Conservation (phyloP, 2,797 vertebrate genomes). For the Microctenopoma lineatum region DNA sequence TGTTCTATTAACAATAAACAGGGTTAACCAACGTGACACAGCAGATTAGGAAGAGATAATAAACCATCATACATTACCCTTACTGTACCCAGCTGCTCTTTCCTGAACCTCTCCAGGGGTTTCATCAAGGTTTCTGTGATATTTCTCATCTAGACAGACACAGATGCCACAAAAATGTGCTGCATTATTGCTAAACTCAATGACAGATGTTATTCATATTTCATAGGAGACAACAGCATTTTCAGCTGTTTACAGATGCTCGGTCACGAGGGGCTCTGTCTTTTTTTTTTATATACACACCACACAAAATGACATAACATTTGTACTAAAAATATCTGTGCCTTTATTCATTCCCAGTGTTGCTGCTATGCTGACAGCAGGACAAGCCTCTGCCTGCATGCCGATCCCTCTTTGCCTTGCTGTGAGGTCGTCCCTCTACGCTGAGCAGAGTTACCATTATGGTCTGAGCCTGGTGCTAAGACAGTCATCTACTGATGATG, state of each 20-base stretch:
- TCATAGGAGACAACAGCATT: constrained; percentile 29
- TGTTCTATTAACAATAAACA: neutral
- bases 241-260: constrained; percentile 7
- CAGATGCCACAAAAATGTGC: constrained; percentile 15
- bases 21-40: neutral
- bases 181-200: constrained; percentile 24
- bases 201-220: constrained; percentile 20
- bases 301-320: constrained; percentile 6
- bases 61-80: constrained; percentile 85
- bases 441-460: constrained; percentile 52
- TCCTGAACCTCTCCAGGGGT: constrained; percentile 97
- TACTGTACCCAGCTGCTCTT: constrained; percentile 94
- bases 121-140: constrained; percentile 98
- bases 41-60: constrained; percentile 15
- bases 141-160: constrained; percentile 89
- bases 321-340: neutral
- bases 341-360: constrained; percentile 23
- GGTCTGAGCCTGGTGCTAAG: constrained; percentile 55
- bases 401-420: constrained; percentile 48
- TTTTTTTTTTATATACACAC: neutral
- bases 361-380: constrained; percentile 41
- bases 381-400: constrained; percentile 68
- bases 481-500: constrained; percentile 60
- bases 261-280: neutral
- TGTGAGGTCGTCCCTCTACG: constrained; percentile 69